Evolutionary conservation across 1,140 invertebrate genomes (phyloP).

Genomic region (Drosophila auraria): DNA sequence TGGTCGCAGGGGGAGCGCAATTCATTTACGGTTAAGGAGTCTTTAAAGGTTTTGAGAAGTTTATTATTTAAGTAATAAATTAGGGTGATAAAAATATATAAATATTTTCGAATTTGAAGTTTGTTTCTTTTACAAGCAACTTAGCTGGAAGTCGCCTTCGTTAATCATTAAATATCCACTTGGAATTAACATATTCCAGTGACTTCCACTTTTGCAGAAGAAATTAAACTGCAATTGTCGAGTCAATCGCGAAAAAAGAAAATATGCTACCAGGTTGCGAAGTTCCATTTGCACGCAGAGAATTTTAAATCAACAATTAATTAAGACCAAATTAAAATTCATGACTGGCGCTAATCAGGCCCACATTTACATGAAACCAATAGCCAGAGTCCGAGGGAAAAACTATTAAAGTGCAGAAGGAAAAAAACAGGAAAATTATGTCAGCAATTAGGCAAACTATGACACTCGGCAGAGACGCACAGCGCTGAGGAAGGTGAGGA

Average conservation of each 20-base stretch:
- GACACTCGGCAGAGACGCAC: conserved; percentile 51
- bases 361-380: conserved; percentile 76
- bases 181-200: neutral
- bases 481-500: conserved; percentile 1
- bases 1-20: neutral
- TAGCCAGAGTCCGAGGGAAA: conserved; percentile 37
- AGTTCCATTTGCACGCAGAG: conserved; percentile 52
- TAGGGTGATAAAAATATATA: no score
- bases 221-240: conserved; percentile 7
- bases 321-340: conserved; percentile 79
- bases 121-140: no score
- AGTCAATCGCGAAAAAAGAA: neutral
- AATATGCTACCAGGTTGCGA: neutral
- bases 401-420: conserved; percentile 64
- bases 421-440: conserved; percentile 63
- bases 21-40: neutral
- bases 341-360: conserved; percentile 73
- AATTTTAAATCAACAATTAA: conserved; percentile 77
- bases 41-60: neutral
- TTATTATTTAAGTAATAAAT: neutral
- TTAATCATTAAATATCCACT: neutral
- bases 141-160: neutral
- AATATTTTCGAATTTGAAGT: no score
- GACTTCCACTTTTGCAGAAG: neutral
- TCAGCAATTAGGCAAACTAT: conserved; percentile 73